Conservation (phyloP, 2,888 invertebrate genomes). For the Cerceris ruficornis region DNA sequence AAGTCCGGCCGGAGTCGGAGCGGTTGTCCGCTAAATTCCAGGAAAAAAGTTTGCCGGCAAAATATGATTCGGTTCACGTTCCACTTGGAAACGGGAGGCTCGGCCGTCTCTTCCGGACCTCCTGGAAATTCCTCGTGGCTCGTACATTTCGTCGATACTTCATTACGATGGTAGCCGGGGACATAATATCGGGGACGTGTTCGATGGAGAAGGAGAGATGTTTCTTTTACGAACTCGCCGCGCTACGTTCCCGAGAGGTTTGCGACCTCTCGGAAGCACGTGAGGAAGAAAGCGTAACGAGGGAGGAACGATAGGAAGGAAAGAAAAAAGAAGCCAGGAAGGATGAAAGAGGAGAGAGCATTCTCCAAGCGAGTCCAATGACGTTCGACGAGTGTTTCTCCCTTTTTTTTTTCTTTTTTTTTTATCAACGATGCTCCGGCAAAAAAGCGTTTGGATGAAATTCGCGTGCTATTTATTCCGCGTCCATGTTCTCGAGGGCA, state of each 20-base stretch:
- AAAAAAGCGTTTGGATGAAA: neutral
- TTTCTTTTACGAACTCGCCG: constrained; percentile 50
- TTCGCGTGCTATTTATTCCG: neutral
- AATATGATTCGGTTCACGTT: constrained; percentile 67
- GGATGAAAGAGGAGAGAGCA: neutral
- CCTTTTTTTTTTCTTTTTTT: neutral
- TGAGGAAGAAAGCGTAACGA: constrained; percentile 13
- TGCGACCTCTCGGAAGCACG: constrained; percentile 31
- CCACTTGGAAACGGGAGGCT: constrained; percentile 9
- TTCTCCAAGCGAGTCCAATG: neutral
- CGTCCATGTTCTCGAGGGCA: neutral
- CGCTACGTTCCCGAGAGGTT: constrained; percentile 32
- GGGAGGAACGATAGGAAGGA: neutral
- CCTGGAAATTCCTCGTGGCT: constrained; percentile 35
- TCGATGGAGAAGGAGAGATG: constrained; percentile 52
- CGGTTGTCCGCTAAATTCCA: constrained; percentile 58
- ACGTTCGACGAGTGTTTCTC: neutral
- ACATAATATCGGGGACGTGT: constrained; percentile 67
- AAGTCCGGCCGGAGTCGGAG: constrained; percentile 51
- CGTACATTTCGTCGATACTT: constrained; percentile 66
- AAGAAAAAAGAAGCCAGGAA: neutral
- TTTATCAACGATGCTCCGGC: neutral
- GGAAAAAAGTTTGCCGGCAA: constrained; percentile 58
- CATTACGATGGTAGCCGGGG: constrained; percentile 58
- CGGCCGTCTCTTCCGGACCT: neutral